Conservation (phyloP, 2,888 invertebrate species). For the Ophioninae sp. region DNA sequence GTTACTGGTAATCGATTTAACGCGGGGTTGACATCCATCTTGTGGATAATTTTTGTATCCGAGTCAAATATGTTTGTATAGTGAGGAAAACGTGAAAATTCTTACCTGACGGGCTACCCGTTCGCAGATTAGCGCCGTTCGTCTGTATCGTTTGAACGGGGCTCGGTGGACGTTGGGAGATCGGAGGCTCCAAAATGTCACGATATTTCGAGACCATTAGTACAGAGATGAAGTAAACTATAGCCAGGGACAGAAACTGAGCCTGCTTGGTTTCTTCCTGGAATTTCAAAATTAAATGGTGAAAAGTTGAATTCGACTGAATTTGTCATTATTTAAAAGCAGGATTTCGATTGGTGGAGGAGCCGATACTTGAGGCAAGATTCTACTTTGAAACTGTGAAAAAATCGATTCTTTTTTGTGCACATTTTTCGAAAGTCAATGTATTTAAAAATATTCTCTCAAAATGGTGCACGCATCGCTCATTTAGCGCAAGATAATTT, state of each 20-base stretch:
- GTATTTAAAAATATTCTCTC: too few relatives aligned
- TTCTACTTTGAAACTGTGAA: too few relatives aligned
- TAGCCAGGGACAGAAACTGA: constrained; percentile 98
- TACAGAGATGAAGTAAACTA: constrained; percentile 99
- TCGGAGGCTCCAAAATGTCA: constrained; percentile 98
- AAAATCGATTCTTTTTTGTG: too few relatives aligned
- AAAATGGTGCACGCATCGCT: too few relatives aligned
- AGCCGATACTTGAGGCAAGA: too few relatives aligned
- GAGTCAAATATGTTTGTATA: background rate
- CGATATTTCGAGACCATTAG: constrained; percentile 99
- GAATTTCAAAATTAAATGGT: constrained; percentile 71
- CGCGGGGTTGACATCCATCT: background rate
- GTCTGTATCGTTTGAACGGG: constrained; percentile 83
- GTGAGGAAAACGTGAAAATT: constrained; percentile 20
- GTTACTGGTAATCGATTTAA: background rate
- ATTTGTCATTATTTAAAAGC: too few relatives aligned
- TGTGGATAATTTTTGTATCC: background rate
- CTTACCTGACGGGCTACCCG: constrained; percentile 85
- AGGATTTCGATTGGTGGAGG: too few relatives aligned
- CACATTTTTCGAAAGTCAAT: too few relatives aligned
- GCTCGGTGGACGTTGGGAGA: constrained; percentile 86
- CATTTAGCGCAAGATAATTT: too few relatives aligned
- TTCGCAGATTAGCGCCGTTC: constrained; percentile 83
- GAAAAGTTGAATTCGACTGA: too few relatives aligned
- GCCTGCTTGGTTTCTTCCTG: constrained; percentile 99